Evolutionary conservation across 2,797 vertebrate genomes (phyloP).

Genomic region (Remorina albescens): DNA sequence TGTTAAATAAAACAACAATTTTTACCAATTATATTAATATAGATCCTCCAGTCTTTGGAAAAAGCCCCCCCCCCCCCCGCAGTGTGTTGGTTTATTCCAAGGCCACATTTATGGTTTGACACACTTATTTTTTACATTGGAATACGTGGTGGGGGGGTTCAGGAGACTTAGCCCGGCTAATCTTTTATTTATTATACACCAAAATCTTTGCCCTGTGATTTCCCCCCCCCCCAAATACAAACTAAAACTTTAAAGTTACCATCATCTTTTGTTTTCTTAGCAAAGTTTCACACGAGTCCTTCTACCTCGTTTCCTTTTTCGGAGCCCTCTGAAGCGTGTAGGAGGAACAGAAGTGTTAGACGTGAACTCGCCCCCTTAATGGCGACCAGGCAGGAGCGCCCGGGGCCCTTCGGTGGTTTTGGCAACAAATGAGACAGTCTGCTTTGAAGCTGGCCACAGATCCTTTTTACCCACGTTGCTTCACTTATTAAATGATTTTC

Average conservation of each 20-base stretch:
- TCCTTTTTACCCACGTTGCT: slow-evolving; percentile 61
- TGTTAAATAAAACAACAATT: slow-evolving; percentile 38
- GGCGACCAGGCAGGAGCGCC: slow-evolving; percentile 54
- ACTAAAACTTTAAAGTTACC: neutral
- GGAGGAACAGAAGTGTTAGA: slow-evolving; percentile 48
- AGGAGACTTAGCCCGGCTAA: slow-evolving; percentile 26
- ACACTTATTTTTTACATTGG: slow-evolving; percentile 63
- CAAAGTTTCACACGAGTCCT: slow-evolving; percentile 32
- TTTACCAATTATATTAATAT: slow-evolving; percentile 64
- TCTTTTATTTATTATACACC: slow-evolving; percentile 50
- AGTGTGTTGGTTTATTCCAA: slow-evolving; percentile 59
- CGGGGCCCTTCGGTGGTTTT: slow-evolving; percentile 59
- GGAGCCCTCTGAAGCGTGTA: slow-evolving; percentile 15
- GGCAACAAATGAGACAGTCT: slow-evolving; percentile 66
- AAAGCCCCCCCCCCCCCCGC: neutral
- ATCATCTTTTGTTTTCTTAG: slow-evolving; percentile 27
- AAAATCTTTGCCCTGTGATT: slow-evolving; percentile 36
- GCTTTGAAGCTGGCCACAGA: slow-evolving; percentile 64
- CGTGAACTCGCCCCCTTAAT: slow-evolving; percentile 59
- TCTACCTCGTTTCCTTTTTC: slow-evolving; percentile 53
- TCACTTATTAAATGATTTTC: slow-evolving; percentile 57
- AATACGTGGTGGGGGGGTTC: slow-evolving; percentile 36
- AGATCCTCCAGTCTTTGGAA: slow-evolving; percentile 62
- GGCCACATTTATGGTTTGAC: slow-evolving; percentile 70
- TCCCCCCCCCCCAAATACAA: slow-evolving; percentile 2